A percentile compares a stretch with the other conserved stretches of the same genome.
Conservation (phyloP, 2,797 vertebrate genomes). For the Anguilla pacifica region DNA sequence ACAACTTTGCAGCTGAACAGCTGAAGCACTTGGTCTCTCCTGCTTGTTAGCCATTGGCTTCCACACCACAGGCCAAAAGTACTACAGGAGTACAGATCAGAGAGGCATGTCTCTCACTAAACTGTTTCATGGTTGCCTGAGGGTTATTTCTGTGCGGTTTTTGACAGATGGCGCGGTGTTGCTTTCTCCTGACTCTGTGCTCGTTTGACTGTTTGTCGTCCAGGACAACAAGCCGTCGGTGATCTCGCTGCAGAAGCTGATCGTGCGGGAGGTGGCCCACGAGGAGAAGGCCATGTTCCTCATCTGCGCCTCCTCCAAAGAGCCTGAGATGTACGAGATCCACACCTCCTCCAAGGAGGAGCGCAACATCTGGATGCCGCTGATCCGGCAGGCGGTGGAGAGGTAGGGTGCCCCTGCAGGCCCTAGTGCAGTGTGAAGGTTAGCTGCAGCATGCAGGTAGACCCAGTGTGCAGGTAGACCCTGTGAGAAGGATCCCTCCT, state of each 20-base stretch:
- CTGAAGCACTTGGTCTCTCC: background rate
- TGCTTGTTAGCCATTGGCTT: background rate
- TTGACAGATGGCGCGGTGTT: no score
- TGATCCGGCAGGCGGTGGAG: conserved; percentile 81
- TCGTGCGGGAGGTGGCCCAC: conserved; percentile 86
- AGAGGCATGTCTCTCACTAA: background rate
- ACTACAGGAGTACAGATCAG: background rate
- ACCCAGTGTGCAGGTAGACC: background rate
- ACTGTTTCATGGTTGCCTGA: background rate
- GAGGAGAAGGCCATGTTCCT: conserved; percentile 87
- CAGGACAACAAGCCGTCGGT: conserved; percentile 83
- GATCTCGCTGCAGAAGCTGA: conserved; percentile 82
- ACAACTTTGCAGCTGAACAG: background rate
- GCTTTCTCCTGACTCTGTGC: background rate
- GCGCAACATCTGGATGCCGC: conserved; percentile 81
- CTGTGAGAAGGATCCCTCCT: no score
- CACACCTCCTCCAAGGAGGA: conserved; percentile 81
- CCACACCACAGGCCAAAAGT: background rate
- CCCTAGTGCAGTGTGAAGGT: background rate
- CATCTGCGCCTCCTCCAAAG: conserved; percentile 80
- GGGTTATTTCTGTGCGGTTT: background rate
- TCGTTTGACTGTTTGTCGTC: background rate
- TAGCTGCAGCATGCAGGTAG: background rate
- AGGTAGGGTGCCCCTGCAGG: conserved; percentile 62
- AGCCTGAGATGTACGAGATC: conserved; percentile 88